Conservation (phyloP, 2,113 vertebrate species). For the Amazona vittata region DNA sequence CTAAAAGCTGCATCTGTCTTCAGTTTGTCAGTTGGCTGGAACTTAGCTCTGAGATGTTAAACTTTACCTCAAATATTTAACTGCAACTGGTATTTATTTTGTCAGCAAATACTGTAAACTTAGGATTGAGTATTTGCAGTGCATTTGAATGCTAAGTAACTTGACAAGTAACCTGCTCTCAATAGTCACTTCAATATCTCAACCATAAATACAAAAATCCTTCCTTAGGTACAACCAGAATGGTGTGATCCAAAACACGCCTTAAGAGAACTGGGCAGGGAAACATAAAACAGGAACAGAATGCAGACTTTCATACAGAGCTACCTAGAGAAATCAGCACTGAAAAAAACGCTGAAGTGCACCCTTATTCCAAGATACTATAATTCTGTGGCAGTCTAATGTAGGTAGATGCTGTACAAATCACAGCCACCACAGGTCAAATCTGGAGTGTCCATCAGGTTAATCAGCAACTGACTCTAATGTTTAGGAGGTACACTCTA, state of each 20-base stretch:
- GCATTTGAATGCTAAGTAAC: not conserved
- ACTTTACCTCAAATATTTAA: not conserved
- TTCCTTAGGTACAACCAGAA: not conserved
- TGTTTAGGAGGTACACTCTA: not conserved
- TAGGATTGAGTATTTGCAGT: not conserved
- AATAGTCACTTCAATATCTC: not conserved
- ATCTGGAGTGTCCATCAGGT: not conserved
- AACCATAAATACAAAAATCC: not conserved
- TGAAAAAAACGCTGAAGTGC: not conserved
- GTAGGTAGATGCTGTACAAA: not conserved
- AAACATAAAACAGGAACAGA: not conserved
- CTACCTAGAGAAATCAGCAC: not conserved
- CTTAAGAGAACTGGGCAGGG: not conserved
- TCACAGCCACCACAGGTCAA: not conserved
- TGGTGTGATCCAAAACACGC: not conserved
- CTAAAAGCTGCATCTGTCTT: constrained; percentile 41
- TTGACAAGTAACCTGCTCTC: not conserved
- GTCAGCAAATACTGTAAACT: not conserved
- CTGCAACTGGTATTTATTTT: not conserved
- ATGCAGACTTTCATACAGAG: not conserved
- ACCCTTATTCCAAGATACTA: not conserved
- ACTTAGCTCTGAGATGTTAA: not conserved
- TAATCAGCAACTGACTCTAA: not conserved
- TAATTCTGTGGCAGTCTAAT: not conserved
- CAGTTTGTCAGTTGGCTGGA: constrained; percentile 8